Evolutionary conservation across 2,888 invertebrate genomes (phyloP), one percentile per base, ranked within the genome.

Genomic region (Pogonocherus hispidulus): DNA sequence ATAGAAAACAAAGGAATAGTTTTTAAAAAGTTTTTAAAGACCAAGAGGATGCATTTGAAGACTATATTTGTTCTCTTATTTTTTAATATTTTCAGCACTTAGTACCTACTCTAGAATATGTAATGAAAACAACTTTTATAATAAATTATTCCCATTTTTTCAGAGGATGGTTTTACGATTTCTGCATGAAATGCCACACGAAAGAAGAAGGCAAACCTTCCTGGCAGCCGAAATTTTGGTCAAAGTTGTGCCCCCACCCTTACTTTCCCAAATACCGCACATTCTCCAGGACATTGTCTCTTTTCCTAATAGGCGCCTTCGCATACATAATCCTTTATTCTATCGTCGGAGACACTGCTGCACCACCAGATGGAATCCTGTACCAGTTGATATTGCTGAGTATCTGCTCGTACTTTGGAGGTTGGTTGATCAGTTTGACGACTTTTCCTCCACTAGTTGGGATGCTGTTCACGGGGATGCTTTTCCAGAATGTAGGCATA

Each of bases 171-270:
- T 62, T 32, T 19, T 62, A 62, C 37, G 51, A 51, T 9, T 62
- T 62, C 14, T 62, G 62, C 37, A 11, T 62, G 22, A 62, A 62
- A 16, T 62, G 62, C 23, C 32, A 37, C 11, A 20, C 51, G 9
- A 62, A 22, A 27, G 49, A 49, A n/a, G 62, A 62, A 3, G 37
- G 35, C 9, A 76, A 79, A 59, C 84, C 93, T 22, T 91, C 94
- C 14, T 95, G 94, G 94, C 93, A 94, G 83, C 95, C 95, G n/a
- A 88, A 91, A 0, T 88, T 91, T 77, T 95, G 94, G 94, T 90
- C 91, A 79, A 91, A 90, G 83, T 84, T 93, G 79, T 95, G 94
- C 83, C 95, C 95, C 0, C 93, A 92, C 79, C 95, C 95, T 14
- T 89, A 94, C 82, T 95, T 95, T 80, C 94, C 94, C 23, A 91